A percentile compares a stretch with the other conserved stretches of the same genome.
These are phyloP conservation scores for Ommatoiulus sabulosus DNA, from an alignment of 2,888 invertebrate species.

Conservation along the genomic window DNA sequence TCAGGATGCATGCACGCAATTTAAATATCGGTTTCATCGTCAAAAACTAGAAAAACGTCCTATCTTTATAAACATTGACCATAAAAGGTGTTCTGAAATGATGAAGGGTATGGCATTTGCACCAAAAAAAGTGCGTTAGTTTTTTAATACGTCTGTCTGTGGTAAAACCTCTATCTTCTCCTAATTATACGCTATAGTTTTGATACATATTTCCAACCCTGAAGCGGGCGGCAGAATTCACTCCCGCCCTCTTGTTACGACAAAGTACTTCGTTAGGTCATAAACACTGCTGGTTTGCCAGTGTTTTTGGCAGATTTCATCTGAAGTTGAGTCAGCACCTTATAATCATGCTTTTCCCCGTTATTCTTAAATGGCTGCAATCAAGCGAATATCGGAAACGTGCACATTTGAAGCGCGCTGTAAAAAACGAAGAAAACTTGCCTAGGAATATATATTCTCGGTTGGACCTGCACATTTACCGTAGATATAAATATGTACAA, in stretches of 20 bases:
- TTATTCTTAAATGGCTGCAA: slow-evolving; percentile 11
- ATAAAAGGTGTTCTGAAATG: background rate
- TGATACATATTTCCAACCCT: slow-evolving; percentile 24
- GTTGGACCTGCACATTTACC: background rate
- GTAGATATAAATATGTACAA: background rate
- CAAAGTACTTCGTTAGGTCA: slow-evolving; percentile 14
- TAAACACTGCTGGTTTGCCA: slow-evolving; percentile 36
- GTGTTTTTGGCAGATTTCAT: background rate
- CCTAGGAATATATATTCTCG: background rate
- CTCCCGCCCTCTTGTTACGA: slow-evolving; percentile 14
- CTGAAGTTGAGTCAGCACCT: background rate
- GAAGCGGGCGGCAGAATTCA: background rate
- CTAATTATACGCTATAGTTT: slow-evolving; percentile 25
- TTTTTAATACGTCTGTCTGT: background rate
- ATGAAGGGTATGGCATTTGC: background rate
- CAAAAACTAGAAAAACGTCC: background rate
- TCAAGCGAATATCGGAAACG: slow-evolving; percentile 29
- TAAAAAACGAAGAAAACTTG: slow-evolving; percentile 16
- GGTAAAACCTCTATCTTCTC: slow-evolving; percentile 3
- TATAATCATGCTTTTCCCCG: slow-evolving; percentile 23
- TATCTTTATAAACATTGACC: background rate
- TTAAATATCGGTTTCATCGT: background rate
- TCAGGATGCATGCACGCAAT: background rate
- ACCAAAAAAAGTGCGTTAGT: background rate
- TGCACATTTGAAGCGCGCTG: background rate